Evolutionary conservation across 2,113 vertebrate species (phyloP).

Genomic region (Dasyornis broadbenti): DNA sequence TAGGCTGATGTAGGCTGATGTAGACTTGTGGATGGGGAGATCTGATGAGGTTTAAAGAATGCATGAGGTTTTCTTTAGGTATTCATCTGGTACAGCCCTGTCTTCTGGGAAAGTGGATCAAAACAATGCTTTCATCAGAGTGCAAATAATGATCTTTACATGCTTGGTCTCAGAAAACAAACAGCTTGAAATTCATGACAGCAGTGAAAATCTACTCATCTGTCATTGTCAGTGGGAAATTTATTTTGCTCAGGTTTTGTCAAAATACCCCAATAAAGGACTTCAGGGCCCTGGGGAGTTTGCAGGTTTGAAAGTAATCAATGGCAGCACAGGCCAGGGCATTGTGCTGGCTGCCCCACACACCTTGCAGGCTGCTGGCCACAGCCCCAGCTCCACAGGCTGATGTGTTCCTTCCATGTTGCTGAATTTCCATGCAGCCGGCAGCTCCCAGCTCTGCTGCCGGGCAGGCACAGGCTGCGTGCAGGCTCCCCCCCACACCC

Average conservation of each 20-base stretch:
- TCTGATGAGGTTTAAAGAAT: neutral
- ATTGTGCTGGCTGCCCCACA: neutral
- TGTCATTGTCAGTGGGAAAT: neutral
- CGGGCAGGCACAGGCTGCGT: neutral
- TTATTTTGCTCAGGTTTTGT: neutral
- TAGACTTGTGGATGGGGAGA: neutral
- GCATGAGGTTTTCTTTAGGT: neutral
- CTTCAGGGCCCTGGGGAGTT: neutral
- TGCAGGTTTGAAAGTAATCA: neutral
- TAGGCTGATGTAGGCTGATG: neutral
- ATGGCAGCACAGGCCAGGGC: neutral
- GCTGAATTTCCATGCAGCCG: neutral
- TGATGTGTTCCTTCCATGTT: neutral
- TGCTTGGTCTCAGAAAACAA: neutral
- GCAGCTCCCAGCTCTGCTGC: neutral
- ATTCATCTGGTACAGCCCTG: neutral
- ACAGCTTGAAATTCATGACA: neutral
- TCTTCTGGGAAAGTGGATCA: neutral
- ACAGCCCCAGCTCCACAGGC: neutral
- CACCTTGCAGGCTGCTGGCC: neutral
- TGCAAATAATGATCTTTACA: neutral
- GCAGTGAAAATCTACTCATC: neutral
- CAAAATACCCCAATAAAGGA: neutral
- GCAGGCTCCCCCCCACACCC: neutral
- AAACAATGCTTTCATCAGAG: neutral